phyloP scores from a whole-genome alignment of 2,888 invertebrate species.

The Brenthis ino region DNA sequence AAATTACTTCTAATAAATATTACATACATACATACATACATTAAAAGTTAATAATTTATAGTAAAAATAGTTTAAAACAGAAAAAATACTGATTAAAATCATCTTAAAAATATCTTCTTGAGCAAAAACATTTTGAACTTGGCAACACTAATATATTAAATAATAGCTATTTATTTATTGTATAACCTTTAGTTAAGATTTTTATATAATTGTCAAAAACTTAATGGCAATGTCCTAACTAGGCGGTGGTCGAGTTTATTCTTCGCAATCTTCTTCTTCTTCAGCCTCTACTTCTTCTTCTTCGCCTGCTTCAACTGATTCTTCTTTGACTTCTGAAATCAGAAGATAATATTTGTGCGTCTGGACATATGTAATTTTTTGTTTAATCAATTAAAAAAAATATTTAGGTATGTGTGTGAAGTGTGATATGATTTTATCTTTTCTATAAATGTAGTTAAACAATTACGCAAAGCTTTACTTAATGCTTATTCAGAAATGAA shows the following conservation, averaged over 20 bases:
- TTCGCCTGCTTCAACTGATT: slow-evolving; percentile 53
- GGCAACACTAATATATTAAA: slow-evolving; percentile 15
- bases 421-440: too few relatives aligned
- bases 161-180: slow-evolving; percentile 6
- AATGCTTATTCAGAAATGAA: too few relatives aligned
- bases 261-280: slow-evolving; percentile 51
- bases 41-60: too few relatives aligned
- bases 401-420: not conserved
- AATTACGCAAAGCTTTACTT: too few relatives aligned
- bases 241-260: slow-evolving; percentile 39
- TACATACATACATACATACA: too few relatives aligned
- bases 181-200: not conserved
- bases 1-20: too few relatives aligned
- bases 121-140: slow-evolving; percentile 14
- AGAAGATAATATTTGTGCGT: not conserved
- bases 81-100: slow-evolving; percentile 3
- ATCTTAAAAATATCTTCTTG: not conserved
- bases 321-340: slow-evolving; percentile 37
- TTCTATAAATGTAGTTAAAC: too few relatives aligned
- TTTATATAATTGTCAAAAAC: slow-evolving; percentile 8
- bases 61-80: not conserved
- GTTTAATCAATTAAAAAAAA: not conserved
- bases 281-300: slow-evolving; percentile 51
- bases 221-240: slow-evolving; percentile 42
- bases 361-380: not conserved